phyloP scores from a whole-genome alignment of 2,797 vertebrate species.

The Pangasius krempfi region DNA sequence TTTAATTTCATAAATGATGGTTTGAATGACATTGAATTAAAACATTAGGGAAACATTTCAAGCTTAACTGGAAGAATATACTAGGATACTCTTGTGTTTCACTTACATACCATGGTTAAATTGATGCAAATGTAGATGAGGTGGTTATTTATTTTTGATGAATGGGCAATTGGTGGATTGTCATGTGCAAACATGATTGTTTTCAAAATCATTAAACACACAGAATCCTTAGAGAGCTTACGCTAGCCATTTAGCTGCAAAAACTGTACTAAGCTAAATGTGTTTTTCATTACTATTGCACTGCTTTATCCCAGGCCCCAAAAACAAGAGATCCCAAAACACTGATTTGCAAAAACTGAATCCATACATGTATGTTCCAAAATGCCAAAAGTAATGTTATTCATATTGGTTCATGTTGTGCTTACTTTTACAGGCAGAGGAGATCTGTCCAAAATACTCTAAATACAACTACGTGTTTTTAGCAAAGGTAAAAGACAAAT shows the following conservation, averaged over 20 bases:
- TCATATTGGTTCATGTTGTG: conserved; percentile 15
- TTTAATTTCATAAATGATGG: conserved; percentile 10
- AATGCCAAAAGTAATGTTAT: background rate
- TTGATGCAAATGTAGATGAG: conserved; percentile 34
- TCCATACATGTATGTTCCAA: background rate
- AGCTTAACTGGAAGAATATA: conserved; percentile 15
- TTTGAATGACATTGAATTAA: conserved; percentile 5
- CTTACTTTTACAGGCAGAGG: conserved; percentile 82
- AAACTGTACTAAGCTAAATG: conserved; percentile 6
- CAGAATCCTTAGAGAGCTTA: conserved; percentile 4
- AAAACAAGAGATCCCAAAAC: background rate
- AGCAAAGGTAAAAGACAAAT: conserved; percentile 83
- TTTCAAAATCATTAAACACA: conserved; percentile 46
- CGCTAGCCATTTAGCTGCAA: background rate
- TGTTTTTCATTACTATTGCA: conserved; percentile 38
- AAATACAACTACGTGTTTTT: conserved; percentile 91
- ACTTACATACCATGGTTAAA: conserved; percentile 40
- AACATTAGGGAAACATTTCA: background rate
- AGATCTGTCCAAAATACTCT: conserved; percentile 88
- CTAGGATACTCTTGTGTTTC: conserved; percentile 22
- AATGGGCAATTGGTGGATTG: conserved; percentile 35
- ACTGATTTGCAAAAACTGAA: background rate
- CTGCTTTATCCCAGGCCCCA: background rate
- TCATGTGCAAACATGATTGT: conserved; percentile 33
- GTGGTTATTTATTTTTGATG: conserved; percentile 36